Base-by-base conservation (phyloP, 2,113 vertebrate genomes). In the Malurus alboscapulatus region DNA sequence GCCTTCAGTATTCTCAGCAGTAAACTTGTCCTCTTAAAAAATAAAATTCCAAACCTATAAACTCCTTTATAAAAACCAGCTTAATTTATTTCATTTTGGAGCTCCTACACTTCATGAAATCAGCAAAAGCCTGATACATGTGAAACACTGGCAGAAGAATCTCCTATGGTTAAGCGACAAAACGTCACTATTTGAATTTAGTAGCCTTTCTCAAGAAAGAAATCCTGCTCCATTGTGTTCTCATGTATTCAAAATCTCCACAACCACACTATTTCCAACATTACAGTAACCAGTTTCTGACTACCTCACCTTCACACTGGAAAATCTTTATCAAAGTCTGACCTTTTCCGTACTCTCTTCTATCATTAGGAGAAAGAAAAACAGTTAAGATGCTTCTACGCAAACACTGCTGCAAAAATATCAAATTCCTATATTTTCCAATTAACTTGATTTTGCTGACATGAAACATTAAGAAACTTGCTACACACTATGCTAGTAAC, bases 151-250 rank as follows among this genome's bases (percentile, higher is more conserved):
- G 22, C 59, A 75, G 51, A 66, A 84, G 18, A 68, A 53, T 69
- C 21, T 61, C 16, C 22, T 38, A 55, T 29, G 24, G 17, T 17
- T 17, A 80, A 93, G 10, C 25, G 22, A 79, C 7, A 83, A 72
- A 66, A 84, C 7, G 16, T 24, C 29, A 61, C 8, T 38, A 5
- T 14, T 65, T 66, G 15, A 71, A 74, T 58, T 74, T 42, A 73
- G 30, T 25, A 62, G 32, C 17, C 5, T 26, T 68, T 27, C 57
- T 42, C 48, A 71, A 63, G n/a, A 22, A 81, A 14, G 2, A 87
- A 92, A 82, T 57, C 16, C 9, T 13, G 55, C 18, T 74, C 40
- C 15, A n/a, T 0, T 0, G 0, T 36, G 32, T 86, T 34, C 42
- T 84, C 17, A 24, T 13, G 32, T 4, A 74, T 17, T 10, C 16